These are phyloP conservation scores for Cephus runcator DNA, from an alignment of 2,888 invertebrate species.

Conservation along the genomic window DNA sequence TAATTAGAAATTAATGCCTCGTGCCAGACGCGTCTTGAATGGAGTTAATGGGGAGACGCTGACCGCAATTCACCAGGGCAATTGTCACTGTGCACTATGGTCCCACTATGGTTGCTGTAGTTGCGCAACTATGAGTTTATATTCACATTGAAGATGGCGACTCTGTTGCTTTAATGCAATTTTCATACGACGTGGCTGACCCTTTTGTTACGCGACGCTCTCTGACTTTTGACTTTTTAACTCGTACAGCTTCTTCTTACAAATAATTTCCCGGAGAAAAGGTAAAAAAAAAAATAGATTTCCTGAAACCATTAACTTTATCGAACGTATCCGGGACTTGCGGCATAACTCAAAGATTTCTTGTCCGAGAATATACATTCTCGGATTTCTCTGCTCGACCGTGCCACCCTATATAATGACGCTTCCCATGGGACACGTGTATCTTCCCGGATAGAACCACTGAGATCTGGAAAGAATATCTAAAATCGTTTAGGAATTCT, in stretches of 20 bases:
- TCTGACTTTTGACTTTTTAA: background rate
- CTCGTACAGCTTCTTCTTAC: background rate
- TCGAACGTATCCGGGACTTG: background rate
- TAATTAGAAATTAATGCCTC: constrained; percentile 59
- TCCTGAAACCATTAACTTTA: background rate
- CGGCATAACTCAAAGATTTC: background rate
- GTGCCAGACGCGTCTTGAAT: constrained; percentile 42
- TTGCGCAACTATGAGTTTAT: background rate
- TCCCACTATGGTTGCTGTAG: background rate
- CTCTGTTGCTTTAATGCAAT: background rate
- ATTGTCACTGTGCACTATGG: constrained; percentile 13
- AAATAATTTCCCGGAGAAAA: background rate
- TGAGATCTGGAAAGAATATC: background rate
- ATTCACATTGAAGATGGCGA: background rate
- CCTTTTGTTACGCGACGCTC: background rate
- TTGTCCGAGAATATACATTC: background rate
- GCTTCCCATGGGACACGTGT: background rate
- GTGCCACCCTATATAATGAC: background rate
- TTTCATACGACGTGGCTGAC: background rate
- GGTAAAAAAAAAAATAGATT: background rate
- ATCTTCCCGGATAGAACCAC: background rate
- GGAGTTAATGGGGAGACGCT: constrained; percentile 46
- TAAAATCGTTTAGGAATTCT: background rate
- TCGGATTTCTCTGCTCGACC: background rate
- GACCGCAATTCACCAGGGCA: constrained; percentile 31